A percentile compares a stretch with the other conserved stretches of the same genome.
Conservation (phyloP, 2,888 invertebrate genomes). For the Pristionchus maxplancki region DNA sequence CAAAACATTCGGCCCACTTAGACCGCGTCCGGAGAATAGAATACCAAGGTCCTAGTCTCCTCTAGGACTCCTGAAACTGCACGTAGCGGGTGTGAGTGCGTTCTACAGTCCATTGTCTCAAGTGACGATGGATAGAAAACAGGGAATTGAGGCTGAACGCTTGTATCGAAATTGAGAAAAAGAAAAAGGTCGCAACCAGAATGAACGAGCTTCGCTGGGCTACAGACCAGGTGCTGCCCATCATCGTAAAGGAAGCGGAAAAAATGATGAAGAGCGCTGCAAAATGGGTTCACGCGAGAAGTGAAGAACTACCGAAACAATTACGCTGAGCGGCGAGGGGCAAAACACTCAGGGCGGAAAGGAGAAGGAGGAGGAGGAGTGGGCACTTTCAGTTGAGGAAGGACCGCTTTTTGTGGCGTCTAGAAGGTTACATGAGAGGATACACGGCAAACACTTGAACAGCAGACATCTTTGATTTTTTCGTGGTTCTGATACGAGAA, state of each 20-base stretch:
- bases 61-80: too few species aligned
- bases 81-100: too few species aligned
- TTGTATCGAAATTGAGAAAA: too few species aligned
- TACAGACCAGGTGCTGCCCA: too few species aligned
- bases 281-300: background rate
- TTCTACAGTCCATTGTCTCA: background rate
- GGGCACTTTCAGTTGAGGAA: background rate
- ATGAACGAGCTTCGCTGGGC: too few species aligned
- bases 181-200: too few species aligned
- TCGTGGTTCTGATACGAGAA: background rate
- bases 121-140: too few species aligned
- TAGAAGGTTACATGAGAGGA: background rate
- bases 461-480: background rate
- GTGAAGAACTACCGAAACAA: conserved; percentile 6
- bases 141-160: too few species aligned
- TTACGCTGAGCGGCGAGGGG: conserved; percentile 1
- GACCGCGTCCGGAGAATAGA: background rate
- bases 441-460: conserved; percentile 17
- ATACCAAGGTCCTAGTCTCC: too few species aligned
- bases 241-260: too few species aligned
- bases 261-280: too few species aligned
- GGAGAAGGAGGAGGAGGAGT: background rate
- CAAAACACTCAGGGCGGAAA: conserved; percentile 7
- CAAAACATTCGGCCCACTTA: background rate
- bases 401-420: background rate